Evolutionary conservation across 2,888 invertebrate species (phyloP).

Genomic region (Phaedon cochleariae): DNA sequence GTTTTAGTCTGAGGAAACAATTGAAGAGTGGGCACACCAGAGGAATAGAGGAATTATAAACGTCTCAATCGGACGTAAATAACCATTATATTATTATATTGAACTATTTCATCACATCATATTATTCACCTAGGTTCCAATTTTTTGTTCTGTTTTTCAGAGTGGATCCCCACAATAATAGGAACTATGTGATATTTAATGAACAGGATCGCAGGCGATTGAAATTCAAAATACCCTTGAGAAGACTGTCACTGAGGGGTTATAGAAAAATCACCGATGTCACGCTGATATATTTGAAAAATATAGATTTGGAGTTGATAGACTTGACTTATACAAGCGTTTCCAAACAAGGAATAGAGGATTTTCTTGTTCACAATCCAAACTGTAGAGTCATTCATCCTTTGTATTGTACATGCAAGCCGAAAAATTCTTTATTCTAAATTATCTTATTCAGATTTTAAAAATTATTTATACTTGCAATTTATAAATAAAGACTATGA

Average conservation of each 20-base stretch:
- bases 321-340: constrained; percentile 76
- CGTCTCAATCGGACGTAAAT: no score
- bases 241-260: constrained; percentile 53
- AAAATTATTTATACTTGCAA: constrained; percentile 24
- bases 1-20: no score
- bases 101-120: no score
- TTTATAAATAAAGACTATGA: constrained; percentile 22
- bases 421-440: constrained; percentile 43
- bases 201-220: constrained; percentile 9
- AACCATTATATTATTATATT: no score
- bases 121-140: no score
- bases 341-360: constrained; percentile 68
- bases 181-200: constrained; percentile 2
- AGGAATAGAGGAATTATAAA: no score
- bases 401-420: constrained; percentile 53
- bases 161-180: neutral
- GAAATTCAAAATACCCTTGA: constrained; percentile 39
- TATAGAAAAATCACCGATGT: constrained; percentile 51
- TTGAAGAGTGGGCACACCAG: no score
- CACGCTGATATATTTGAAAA: constrained; percentile 46
- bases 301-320: constrained; percentile 59
- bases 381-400: constrained; percentile 66
- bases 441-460: constrained; percentile 12
- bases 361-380: constrained; percentile 69
- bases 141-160: constrained; percentile 10